Percentiles rank a stretch among this genome's conserved stretches.
These are phyloP conservation scores for Liasis olivaceus DNA, from an alignment of 2,797 vertebrate species.

Conservation along the genomic window DNA sequence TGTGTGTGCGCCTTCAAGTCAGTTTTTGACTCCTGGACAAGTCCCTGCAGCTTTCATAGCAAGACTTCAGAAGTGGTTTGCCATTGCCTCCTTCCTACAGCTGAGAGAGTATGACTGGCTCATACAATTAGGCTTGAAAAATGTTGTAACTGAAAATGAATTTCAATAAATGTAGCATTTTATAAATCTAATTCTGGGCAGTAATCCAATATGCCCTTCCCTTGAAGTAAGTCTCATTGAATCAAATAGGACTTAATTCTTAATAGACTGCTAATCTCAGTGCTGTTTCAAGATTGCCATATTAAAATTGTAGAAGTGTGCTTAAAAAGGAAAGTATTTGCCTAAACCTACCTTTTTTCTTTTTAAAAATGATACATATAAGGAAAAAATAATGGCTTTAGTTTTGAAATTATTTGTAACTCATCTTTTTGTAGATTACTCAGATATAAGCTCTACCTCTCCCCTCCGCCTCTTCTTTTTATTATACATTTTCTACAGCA, in stretches of 20 bases:
- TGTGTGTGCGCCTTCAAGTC: background rate
- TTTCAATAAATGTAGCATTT: background rate
- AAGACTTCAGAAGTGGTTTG: background rate
- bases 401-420: background rate
- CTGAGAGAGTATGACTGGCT: background rate
- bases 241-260: background rate
- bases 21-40: background rate
- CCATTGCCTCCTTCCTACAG: background rate
- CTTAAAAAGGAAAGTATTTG: background rate
- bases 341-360: background rate
- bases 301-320: conserved; percentile 6
- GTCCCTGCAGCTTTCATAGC: background rate
- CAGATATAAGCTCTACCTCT: background rate
- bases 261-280: background rate
- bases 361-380: background rate
- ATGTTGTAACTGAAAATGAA: background rate
- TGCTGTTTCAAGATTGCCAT: background rate
- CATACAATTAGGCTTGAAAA: background rate
- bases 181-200: background rate
- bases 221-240: background rate
- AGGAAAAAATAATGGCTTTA: background rate
- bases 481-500: background rate
- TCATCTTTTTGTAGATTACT: background rate
- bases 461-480: background rate
- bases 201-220: background rate